A percentile compares a stretch with the other conserved stretches of the same genome.
phyloP scores from a whole-genome alignment of 2,888 invertebrate genomes.

The Nomada fabriciana region DNA sequence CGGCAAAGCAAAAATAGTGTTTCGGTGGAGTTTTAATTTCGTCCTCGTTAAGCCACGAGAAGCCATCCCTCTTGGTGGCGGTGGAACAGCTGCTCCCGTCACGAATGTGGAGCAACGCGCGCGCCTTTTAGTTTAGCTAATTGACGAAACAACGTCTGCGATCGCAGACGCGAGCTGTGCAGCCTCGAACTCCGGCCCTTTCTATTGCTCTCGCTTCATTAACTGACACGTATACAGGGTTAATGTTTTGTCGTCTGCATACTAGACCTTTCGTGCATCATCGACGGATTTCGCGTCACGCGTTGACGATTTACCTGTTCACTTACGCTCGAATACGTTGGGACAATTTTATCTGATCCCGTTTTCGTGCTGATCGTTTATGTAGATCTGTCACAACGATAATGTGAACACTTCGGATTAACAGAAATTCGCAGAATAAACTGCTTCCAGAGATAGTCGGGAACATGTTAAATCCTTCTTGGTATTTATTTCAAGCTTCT shows the following conservation, averaged over 20 bases:
- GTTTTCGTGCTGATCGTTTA: not conserved
- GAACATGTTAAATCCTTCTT: not conserved
- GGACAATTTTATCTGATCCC: not conserved
- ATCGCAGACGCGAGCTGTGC: slow-evolving; percentile 2
- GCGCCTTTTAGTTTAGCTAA: slow-evolving; percentile 76
- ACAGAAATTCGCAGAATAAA: not conserved
- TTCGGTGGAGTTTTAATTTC: slow-evolving; percentile 61
- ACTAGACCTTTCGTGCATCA: slow-evolving; percentile 55
- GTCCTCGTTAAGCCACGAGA: slow-evolving; percentile 46
- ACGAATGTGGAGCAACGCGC: slow-evolving; percentile 58
- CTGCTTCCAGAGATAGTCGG: not conserved
- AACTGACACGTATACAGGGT: slow-evolving; percentile 64
- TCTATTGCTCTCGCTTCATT: not conserved
- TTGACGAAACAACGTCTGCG: slow-evolving; percentile 65
- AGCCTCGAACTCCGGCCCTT: slow-evolving; percentile 1
- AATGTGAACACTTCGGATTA: too few species aligned
- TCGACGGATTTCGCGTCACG: slow-evolving; percentile 59
- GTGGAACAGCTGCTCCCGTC: slow-evolving; percentile 50
- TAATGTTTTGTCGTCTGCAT: slow-evolving; percentile 75
- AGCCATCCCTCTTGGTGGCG: not conserved
- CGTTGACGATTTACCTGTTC: slow-evolving; percentile 64
- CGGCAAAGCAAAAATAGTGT: slow-evolving; percentile 38
- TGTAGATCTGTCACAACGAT: not conserved
- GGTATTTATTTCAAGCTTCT: not conserved
- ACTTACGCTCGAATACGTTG: slow-evolving; percentile 18